Percentiles rank a stretch among this genome's conserved stretches.
These are phyloP conservation scores for Drosophila baimaii DNA, from an alignment of 1,140 invertebrate genomes.

Conservation along the genomic window DNA sequence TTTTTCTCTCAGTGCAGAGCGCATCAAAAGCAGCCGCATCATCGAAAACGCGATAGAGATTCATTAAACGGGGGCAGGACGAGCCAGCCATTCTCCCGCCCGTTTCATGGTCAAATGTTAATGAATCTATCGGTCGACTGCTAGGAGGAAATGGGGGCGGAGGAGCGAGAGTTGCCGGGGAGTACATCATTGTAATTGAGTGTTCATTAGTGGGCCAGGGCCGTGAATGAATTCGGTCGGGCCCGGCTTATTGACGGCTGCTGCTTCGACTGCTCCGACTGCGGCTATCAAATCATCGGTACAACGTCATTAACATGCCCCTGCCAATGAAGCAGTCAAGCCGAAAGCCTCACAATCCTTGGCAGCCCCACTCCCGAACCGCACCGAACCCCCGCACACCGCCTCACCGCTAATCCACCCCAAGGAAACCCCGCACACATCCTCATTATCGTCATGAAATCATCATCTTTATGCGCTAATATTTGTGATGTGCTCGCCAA, in stretches of 20 bases:
- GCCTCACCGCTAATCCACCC: conserved; percentile 12
- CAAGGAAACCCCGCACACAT: conserved; percentile 44
- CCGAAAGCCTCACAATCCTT: conserved; percentile 30
- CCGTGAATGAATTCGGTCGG: conserved; percentile 55
- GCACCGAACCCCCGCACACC: background rate
- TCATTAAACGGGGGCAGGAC: conserved; percentile 63
- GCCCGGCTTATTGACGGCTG: conserved; percentile 61
- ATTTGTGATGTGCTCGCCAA: conserved; percentile 80
- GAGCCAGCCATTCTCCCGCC: background rate
- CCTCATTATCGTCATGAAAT: conserved; percentile 78
- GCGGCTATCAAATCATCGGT: conserved; percentile 68
- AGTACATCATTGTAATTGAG: conserved; percentile 82
- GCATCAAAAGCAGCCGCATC: conserved; percentile 64
- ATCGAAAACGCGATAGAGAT: conserved; percentile 68
- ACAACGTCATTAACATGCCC: conserved; percentile 73
- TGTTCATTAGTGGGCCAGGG: conserved; percentile 72
- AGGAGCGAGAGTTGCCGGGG: conserved; percentile 14
- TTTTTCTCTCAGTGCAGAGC: conserved; percentile 4
- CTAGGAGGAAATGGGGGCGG: conserved; percentile 15
- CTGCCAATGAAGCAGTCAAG: conserved; percentile 49
- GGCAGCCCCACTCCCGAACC: background rate
- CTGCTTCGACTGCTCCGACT: conserved; percentile 52
- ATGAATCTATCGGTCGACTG: conserved; percentile 58
- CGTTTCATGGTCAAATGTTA: conserved; percentile 70
- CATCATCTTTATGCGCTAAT: conserved; percentile 81